Conservation (phyloP, 2,797 vertebrate genomes). For the Champsocephalus esox region DNA sequence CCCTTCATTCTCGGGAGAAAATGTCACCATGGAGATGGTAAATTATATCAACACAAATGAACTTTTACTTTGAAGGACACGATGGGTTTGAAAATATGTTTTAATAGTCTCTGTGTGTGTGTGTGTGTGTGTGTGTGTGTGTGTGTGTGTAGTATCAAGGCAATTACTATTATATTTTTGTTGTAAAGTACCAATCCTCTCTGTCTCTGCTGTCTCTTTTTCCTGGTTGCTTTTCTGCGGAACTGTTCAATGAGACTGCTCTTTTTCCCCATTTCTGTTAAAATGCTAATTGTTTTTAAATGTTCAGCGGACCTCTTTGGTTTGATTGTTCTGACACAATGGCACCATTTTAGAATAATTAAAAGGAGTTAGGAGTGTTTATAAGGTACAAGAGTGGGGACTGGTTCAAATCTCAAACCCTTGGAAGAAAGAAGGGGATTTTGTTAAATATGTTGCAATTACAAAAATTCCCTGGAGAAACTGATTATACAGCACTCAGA, state of each 20-base stretch:
- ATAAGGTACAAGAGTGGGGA: slow-evolving; percentile 39
- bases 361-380: slow-evolving; percentile 34
- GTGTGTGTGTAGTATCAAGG: background rate
- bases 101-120: slow-evolving; percentile 20
- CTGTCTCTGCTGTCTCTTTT: slow-evolving; percentile 16
- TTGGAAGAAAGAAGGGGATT: slow-evolving; percentile 61
- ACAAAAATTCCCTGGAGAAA: slow-evolving; percentile 58
- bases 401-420: slow-evolving; percentile 57
- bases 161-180: slow-evolving; percentile 1
- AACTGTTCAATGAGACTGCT: slow-evolving; percentile 5
- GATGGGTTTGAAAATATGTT: slow-evolving; percentile 57
- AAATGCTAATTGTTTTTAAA: slow-evolving; percentile 33
- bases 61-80: slow-evolving; percentile 75
- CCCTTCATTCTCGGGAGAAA: slow-evolving; percentile 66
- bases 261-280: background rate
- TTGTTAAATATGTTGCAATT: slow-evolving; percentile 75
- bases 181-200: slow-evolving; percentile 8
- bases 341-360: slow-evolving; percentile 20
- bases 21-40: slow-evolving; percentile 72
- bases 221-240: slow-evolving; percentile 29
- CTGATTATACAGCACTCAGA: slow-evolving; percentile 70
- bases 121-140: no score
- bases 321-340: slow-evolving; percentile 39
- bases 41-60: slow-evolving; percentile 74
- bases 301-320: slow-evolving; percentile 12